These are phyloP conservation scores for Tuberolachnus salignus DNA, from an alignment of 2,888 invertebrate genomes.

Conservation along the genomic window DNA sequence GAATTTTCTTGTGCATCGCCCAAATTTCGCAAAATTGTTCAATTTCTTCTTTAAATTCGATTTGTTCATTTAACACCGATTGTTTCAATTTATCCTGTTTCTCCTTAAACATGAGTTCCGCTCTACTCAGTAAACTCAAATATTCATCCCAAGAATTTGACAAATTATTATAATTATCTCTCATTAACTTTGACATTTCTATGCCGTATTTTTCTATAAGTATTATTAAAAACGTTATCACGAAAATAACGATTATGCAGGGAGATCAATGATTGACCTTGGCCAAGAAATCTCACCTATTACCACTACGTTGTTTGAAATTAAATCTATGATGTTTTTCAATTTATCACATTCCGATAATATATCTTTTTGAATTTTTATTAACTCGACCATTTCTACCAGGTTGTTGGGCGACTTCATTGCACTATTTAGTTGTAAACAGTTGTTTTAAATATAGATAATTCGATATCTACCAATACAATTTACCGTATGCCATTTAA, in stretches of 20 bases:
- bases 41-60: background rate
- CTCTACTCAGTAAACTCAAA: background rate
- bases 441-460: background rate
- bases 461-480: background rate
- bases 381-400: slow-evolving; percentile 6
- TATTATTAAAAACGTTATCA: background rate
- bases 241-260: too few species aligned
- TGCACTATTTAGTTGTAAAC: background rate
- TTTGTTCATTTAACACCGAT: background rate
- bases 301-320: background rate
- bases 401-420: slow-evolving; percentile 2
- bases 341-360: background rate
- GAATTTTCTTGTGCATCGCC: background rate
- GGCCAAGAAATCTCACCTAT: slow-evolving; percentile 12
- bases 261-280: background rate
- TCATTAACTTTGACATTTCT: background rate
- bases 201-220: slow-evolving; percentile 27
- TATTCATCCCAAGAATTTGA: background rate
- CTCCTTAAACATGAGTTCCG: slow-evolving; percentile 19
- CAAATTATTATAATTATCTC: background rate
- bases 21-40: background rate
- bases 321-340: background rate
- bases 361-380: background rate
- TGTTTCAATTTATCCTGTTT: slow-evolving; percentile 9
- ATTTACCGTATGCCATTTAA: slow-evolving; percentile 14